Percentiles rank a stretch among this genome's conserved stretches.
phyloP scores from a whole-genome alignment of 2,797 vertebrate genomes.

The Paratrypauchen microcephalus region DNA sequence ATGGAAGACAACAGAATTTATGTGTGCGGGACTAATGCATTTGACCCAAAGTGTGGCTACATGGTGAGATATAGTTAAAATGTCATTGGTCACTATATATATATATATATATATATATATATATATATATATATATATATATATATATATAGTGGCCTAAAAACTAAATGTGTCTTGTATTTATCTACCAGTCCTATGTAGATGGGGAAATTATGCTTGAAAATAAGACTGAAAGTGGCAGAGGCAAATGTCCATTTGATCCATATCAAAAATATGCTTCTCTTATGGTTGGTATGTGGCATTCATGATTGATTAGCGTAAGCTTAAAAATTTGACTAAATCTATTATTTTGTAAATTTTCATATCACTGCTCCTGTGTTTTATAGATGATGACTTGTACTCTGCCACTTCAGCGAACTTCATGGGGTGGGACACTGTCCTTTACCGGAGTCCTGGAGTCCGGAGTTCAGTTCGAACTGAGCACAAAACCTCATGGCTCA shows the following conservation, averaged over 20 bases:
- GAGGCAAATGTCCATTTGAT: constrained; percentile 83
- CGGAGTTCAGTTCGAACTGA: constrained; percentile 77
- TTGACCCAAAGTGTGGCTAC: constrained; percentile 76
- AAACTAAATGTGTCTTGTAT: constrained; percentile 5
- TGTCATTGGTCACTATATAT: no score
- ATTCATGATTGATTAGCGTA: background rate
- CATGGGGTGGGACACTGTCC: constrained; percentile 75
- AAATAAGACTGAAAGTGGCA: constrained; percentile 68
- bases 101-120: background rate
- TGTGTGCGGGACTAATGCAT: constrained; percentile 83
- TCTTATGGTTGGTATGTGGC: constrained; percentile 76
- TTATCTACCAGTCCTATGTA: constrained; percentile 65
- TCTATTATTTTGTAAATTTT: background rate
- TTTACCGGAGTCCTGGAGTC: constrained; percentile 68
- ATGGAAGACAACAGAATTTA: constrained; percentile 69
- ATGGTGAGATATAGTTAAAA: constrained; percentile 75
- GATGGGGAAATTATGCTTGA: constrained; percentile 64
- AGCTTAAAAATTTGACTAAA: background rate
- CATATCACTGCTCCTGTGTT: background rate
- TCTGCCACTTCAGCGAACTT: constrained; percentile 85
- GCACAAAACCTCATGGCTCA: constrained; percentile 76
- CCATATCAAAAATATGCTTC: constrained; percentile 78
- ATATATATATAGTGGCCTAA: no score
- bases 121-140: no score
- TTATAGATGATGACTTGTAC: constrained; percentile 76